Percentiles rank a stretch among this genome's conserved stretches.
phyloP scores from a whole-genome alignment of 2,113 vertebrate genomes.

The Okapia johnstoni region DNA sequence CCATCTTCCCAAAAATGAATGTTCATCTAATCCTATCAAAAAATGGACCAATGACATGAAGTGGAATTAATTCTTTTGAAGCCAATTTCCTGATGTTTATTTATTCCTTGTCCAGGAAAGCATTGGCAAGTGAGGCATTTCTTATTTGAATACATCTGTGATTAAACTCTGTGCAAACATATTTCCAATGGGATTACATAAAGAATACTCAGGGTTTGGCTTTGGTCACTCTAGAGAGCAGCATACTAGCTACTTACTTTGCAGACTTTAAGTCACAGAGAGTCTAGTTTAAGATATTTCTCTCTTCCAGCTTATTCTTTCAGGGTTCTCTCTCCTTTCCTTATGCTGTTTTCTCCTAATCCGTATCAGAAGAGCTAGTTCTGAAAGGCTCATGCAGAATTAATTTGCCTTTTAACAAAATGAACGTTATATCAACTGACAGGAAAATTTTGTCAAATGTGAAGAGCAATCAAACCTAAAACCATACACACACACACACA shows the following conservation, averaged over 20 bases:
- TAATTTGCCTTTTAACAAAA: conserved; percentile 30
- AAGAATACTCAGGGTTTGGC: not conserved
- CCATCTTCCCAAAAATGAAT: not conserved
- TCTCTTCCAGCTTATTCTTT: not conserved
- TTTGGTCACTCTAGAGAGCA: not conserved
- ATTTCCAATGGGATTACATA: not conserved
- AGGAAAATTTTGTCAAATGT: not conserved
- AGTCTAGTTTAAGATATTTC: not conserved
- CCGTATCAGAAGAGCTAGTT: not conserved
- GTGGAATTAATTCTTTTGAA: conserved; percentile 28
- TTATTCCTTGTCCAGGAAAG: not conserved
- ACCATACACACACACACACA: not conserved
- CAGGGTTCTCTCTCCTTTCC: not conserved
- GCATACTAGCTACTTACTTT: not conserved
- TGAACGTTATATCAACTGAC: not conserved
- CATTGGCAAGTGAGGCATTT: not conserved
- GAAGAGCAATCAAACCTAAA: not conserved
- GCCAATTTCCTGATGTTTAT: not conserved
- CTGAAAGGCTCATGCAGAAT: conserved; percentile 20
- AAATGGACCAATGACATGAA: not conserved
- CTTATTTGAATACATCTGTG: not conserved
- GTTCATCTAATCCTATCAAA: not conserved
- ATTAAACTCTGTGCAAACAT: not conserved
- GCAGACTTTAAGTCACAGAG: not conserved
- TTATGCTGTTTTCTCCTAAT: not conserved